Evolutionary conservation across 2,113 vertebrate genomes (phyloP).

Genomic region (Ginglymostoma cirratum): DNA sequence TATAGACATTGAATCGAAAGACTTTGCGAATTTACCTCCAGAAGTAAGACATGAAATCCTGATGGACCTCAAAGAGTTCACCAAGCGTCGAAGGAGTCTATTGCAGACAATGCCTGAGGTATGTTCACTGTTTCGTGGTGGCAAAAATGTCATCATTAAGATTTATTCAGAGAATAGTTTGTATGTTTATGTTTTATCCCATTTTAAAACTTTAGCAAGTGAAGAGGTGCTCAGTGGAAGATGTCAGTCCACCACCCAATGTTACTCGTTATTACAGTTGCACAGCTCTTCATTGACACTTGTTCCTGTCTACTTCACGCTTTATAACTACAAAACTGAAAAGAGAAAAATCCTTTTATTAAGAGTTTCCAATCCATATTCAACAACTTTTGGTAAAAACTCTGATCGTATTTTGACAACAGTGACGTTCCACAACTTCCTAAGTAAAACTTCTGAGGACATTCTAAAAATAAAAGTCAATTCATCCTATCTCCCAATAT

Average conservation of each 20-base stretch:
- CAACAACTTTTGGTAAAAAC: too few species aligned
- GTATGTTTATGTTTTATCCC: background rate
- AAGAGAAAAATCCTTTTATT: background rate
- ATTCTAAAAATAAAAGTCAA: background rate
- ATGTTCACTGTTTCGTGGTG: slow-evolving; percentile 7
- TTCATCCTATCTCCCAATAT: background rate
- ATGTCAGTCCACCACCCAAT: background rate
- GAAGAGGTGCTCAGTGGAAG: background rate
- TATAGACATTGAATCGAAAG: slow-evolving; percentile 86
- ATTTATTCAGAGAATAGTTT: background rate
- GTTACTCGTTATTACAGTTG: background rate
- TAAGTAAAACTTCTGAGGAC: background rate
- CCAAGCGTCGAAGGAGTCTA: slow-evolving; percentile 80
- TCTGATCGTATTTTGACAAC: too few species aligned
- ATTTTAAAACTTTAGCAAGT: background rate
- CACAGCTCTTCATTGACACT: background rate
- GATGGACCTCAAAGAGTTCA: slow-evolving; percentile 89
- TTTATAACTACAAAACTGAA: background rate
- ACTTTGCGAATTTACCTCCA: slow-evolving; percentile 74
- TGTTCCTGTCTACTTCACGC: background rate
- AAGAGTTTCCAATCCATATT: background rate
- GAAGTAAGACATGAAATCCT: slow-evolving; percentile 93
- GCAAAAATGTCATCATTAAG: background rate
- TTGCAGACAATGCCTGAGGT: slow-evolving; percentile 89
- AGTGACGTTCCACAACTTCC: too few species aligned